Evolutionary conservation across 2,888 invertebrate species (phyloP).

Genomic region (Xestia rhomboidea): DNA sequence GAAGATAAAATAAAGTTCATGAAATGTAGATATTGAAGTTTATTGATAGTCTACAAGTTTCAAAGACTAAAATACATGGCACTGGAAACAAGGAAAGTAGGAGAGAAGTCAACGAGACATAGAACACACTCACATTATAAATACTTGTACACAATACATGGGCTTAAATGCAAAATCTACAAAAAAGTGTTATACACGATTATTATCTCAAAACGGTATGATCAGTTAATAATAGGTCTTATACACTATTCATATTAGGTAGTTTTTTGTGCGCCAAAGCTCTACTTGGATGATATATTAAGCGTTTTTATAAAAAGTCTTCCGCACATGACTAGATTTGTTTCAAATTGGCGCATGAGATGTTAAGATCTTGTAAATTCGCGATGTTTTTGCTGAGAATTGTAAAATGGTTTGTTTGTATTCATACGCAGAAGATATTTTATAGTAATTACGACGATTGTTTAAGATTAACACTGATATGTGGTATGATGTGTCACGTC

Average conservation of each 20-base stretch:
- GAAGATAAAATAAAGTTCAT: conserved; percentile 14
- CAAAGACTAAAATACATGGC: conserved; percentile 58
- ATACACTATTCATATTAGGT: conserved; percentile 82
- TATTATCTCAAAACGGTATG: conserved; percentile 86
- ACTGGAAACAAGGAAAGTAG: conserved; percentile 65
- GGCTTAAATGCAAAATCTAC: conserved; percentile 89
- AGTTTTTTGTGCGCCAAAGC: conserved; percentile 88
- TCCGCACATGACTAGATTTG: conserved; percentile 69
- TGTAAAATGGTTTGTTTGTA: conserved; percentile 38
- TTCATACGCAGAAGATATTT: conserved; percentile 74
- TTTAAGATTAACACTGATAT: conserved; percentile 86
- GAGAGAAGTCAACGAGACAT: conserved; percentile 78
- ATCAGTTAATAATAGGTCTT: conserved; percentile 86
- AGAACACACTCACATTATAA: conserved; percentile 88
- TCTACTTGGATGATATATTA: conserved; percentile 86
- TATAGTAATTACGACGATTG: conserved; percentile 73
- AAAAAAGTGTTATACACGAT: conserved; percentile 88
- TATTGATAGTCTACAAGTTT: conserved; percentile 53
- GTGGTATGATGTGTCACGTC: conserved; percentile 89
- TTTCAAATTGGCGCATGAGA: conserved; percentile 60
- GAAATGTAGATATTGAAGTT: conserved; percentile 35
- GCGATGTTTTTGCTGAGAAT: conserved; percentile 9
- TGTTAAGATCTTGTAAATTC: conserved; percentile 26
- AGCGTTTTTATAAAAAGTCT: conserved; percentile 74
- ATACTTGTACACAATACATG: conserved; percentile 88